A percentile compares a stretch with the other conserved stretches of the same genome.
These are phyloP conservation scores for Harpalus rubripes DNA, from an alignment of 2,888 invertebrate genomes.

Conservation along the genomic window DNA sequence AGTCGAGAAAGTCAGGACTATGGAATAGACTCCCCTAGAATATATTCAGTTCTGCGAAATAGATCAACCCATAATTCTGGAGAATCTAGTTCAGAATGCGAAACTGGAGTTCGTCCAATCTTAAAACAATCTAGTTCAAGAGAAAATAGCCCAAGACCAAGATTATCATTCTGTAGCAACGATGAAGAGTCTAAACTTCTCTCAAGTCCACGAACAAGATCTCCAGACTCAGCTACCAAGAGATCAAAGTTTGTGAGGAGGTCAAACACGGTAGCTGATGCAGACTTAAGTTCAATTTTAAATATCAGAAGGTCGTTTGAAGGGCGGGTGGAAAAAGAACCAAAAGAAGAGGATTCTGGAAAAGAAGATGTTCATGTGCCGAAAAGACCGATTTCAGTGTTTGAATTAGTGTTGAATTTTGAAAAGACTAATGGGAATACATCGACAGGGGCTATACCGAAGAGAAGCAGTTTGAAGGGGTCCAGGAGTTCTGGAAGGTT, in stretches of 20 bases:
- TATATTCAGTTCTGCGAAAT: conserved; percentile 80
- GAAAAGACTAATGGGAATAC: conserved; percentile 77
- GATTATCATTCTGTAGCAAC: conserved; percentile 83
- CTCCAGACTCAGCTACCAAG: conserved; percentile 44
- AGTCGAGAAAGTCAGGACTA: conserved; percentile 80
- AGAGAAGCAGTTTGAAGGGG: conserved; percentile 77
- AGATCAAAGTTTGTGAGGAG: conserved; percentile 52
- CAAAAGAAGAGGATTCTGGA: conserved; percentile 67
- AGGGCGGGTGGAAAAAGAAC: conserved; percentile 9
- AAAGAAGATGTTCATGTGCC: conserved; percentile 73
- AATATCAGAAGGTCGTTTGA: conserved; percentile 54
- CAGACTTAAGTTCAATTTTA: conserved; percentile 64
- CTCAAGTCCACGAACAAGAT: conserved; percentile 27
- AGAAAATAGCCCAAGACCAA: conserved; percentile 82
- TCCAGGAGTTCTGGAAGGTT: conserved; percentile 84
- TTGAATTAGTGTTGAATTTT: conserved; percentile 84
- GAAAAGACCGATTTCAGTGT: conserved; percentile 81
- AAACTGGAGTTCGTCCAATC: conserved; percentile 82
- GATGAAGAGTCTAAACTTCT: conserved; percentile 71
- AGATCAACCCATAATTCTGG: conserved; percentile 77
- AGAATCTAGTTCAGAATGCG: conserved; percentile 80
- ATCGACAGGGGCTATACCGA: conserved; percentile 77
- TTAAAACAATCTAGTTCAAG: conserved; percentile 83
- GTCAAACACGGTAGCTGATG: conserved; percentile 59
- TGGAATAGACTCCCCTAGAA: conserved; percentile 79